These are phyloP conservation scores for Chionoecetes opilio DNA, from an alignment of 1,140 invertebrate genomes.

Conservation along the genomic window DNA sequence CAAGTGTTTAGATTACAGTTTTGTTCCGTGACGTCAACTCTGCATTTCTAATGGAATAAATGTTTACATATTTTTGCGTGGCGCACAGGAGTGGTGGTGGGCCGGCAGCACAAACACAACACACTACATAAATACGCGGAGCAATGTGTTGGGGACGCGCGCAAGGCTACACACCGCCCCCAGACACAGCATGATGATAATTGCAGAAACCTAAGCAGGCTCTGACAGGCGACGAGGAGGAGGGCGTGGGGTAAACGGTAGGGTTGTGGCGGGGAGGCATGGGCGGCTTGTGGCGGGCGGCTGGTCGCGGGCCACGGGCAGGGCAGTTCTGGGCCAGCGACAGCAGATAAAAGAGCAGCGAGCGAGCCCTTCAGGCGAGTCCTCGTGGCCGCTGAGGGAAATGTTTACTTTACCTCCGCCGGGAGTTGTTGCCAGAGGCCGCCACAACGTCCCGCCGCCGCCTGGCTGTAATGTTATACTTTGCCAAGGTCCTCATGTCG, in stretches of 20 bases:
- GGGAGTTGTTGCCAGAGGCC: conserved; percentile 58
- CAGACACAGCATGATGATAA: conserved; percentile 20
- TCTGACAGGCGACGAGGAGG: neutral
- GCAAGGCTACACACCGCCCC: neutral
- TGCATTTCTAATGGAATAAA: neutral
- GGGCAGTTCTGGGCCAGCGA: conserved; percentile 54
- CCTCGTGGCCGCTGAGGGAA: conserved; percentile 57
- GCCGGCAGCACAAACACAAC: neutral
- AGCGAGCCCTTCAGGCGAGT: conserved; percentile 50
- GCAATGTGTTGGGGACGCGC: neutral
- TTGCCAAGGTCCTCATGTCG: neutral
- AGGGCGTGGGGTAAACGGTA: conserved; percentile 4
- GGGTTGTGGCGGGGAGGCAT: neutral
- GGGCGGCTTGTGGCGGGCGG: neutral
- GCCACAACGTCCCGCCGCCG: neutral
- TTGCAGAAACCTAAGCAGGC: conserved; percentile 4
- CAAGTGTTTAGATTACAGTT: neutral
- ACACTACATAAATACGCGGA: neutral
- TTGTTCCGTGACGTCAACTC: neutral
- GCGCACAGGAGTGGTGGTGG: neutral
- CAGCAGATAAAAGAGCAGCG: conserved; percentile 58
- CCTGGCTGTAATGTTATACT: neutral
- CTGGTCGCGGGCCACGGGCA: neutral
- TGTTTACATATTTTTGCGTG: neutral
- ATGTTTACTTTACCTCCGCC: conserved; percentile 65